Percentiles rank a stretch among this genome's conserved stretches.
Evolutionary conservation across 2,113 vertebrate species (phyloP).

Genomic region (Bungarus multicinctus): DNA sequence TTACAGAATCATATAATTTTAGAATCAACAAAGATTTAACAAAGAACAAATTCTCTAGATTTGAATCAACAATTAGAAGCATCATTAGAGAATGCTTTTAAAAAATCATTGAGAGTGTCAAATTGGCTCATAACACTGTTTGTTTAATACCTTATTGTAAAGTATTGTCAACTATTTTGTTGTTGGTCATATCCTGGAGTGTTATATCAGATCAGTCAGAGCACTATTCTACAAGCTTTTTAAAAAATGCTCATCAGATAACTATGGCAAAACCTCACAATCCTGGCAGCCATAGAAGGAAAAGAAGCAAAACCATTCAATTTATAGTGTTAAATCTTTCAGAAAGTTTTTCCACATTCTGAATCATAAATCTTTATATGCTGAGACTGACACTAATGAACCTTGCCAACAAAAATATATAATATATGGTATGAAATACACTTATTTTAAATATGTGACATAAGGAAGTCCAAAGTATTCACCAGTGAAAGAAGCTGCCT

Average conservation of each 20-base stretch:
- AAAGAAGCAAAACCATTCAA: background rate
- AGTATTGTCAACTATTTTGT: background rate
- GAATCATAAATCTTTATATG: background rate
- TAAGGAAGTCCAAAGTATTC: background rate
- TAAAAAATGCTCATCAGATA: background rate
- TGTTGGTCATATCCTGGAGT: background rate
- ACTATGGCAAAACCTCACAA: background rate
- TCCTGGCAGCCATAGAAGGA: background rate
- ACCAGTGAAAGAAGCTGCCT: background rate
- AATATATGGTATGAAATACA: background rate
- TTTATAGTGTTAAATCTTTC: background rate
- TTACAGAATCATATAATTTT: background rate
- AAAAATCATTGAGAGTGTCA: background rate
- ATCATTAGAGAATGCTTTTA: background rate
- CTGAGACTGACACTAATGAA: background rate
- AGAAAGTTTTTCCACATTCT: background rate
- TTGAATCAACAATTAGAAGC: background rate
- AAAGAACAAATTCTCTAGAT: background rate
- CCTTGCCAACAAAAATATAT: background rate
- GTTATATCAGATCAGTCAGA: background rate
- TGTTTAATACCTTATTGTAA: background rate
- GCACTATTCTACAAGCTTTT: background rate
- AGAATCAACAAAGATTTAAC: background rate
- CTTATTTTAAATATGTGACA: background rate
- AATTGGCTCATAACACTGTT: background rate